Conservation (phyloP, 2,888 invertebrate species). For the Drymonia ruficornis region DNA sequence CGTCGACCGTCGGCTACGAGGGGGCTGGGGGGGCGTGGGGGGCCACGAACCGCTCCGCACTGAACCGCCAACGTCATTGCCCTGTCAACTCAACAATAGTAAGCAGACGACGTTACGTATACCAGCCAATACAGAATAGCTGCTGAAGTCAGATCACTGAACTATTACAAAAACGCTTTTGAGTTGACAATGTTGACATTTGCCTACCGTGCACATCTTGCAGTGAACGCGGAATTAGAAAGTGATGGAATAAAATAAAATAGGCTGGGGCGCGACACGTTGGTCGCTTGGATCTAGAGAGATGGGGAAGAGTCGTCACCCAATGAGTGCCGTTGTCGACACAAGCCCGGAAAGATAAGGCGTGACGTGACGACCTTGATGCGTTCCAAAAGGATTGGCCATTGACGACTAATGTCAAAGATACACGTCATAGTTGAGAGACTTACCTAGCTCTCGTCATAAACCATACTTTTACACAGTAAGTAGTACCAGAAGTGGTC, state of each 20-base stretch:
- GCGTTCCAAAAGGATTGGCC: no score
- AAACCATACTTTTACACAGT: no score
- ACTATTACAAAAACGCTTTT: conserved; percentile 47
- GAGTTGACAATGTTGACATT: not conserved
- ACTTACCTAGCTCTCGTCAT: no score
- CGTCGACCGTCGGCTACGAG: conserved; percentile 79
- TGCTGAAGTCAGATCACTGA: conserved; percentile 64
- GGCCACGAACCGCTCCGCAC: conserved; percentile 60
- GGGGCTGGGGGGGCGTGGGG: conserved; percentile 57
- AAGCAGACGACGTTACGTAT: conserved; percentile 78
- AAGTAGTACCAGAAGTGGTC: no score
- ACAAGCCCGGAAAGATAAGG: no score
- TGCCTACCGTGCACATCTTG: not conserved
- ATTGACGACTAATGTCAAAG: no score
- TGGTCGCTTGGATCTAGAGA: no score
- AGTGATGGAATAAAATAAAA: conserved; percentile 14
- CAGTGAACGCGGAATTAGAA: not conserved
- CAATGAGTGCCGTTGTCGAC: no score
- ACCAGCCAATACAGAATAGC: conserved; percentile 67
- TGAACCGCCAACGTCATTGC: conserved; percentile 79
- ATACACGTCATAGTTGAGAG: no score
- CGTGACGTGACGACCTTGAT: no score
- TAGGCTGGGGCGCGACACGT: no score
- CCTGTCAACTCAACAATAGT: conserved; percentile 84
- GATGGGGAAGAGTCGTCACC: no score